Evolutionary conservation across 2,797 vertebrate species (phyloP), one percentile per base, ranked within the genome.

Genomic region (Apogon talboti): DNA sequence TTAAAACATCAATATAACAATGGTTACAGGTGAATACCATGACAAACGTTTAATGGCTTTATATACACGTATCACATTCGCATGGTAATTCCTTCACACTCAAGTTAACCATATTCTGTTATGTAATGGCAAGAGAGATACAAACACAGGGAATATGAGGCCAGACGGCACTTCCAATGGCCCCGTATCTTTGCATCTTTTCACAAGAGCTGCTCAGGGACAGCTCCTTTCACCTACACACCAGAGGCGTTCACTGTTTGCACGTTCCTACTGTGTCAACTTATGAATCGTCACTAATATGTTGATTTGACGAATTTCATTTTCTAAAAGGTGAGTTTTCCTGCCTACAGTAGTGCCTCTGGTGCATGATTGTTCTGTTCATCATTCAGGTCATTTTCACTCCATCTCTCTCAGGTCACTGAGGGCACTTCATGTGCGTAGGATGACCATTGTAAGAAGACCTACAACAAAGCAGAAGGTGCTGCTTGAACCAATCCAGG

Each of bases 381-480:
- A 38, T 43, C 58, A 71, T 81, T 58, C 6, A 41, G 63, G 66
- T 72, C 49, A 18, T 71, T 40, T 65, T 52, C 42, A 54, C 56
- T 38, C 72, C 63, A 79, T 68, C 28, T 63, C 50, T 51, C 50
- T 57, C 52, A 14, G 63, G 66, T 72, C 56, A 6, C 13, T 28
- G 24, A 28, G 24, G 2, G 55, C 71, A 28, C 79, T 79, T 98
- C 94, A 99, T 93, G 97, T 98, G 92, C 96, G 95, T 37, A 99
- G 93, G 87, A 98, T 96, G 91, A 98, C 97, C 98, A 99, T 98
- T 75, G 97, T 99, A 87, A 99, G 96, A 93, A 99, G 97, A 95
- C 97, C 97, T 99, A 78, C 54, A 92, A 91, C 5, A 38, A 6
- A 11, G 24, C 2, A 52, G 11, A 8, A 9, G 2, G 15, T 47